Evolutionary conservation across 1,140 invertebrate genomes (phyloP), one percentile per base, ranked within the genome.

Genomic region (Cydia pomonella): DNA sequence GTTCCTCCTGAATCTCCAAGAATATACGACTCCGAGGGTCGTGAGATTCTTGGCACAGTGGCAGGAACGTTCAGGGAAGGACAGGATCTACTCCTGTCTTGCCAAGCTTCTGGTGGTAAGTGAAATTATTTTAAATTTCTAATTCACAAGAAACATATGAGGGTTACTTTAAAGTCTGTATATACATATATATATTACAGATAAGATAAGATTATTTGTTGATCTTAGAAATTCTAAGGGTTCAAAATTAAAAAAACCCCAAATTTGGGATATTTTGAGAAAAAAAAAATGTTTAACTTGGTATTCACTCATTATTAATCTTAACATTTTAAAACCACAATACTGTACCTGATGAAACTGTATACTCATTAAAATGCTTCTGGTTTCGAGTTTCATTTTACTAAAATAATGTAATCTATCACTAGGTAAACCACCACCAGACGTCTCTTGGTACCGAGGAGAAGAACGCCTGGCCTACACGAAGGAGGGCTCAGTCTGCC

Each of bases 11-110:
- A 96, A 76, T 94, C 94, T 72, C 96, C 96, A 18, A 94, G 95
- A 84, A 96, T 98, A 88, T 96, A 97, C 85, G 96, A 97, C 87
- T 95, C 95, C 27, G 95, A 97, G 89, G 97, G 97, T 69, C 94
- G 95, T 82, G 95, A 97, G 87, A 95, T 98, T 73, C 94, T 94
- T 69, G 95, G 95, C 62, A 74, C 85, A 3, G 91, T 95, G 21
- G 96, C 96, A 1, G 97, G 97, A 53, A 97, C 97, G 27, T 97
- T 97, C 89, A 94, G 96, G 76, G 97, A 98, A 93, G 97, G 96
- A 63, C 96, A 96, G 82, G 95, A 96, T 83, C 93, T 98, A 7
- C 95, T 95, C 76, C 93, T 98, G 25, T 96, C 96, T 76, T 98
- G 97, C 90, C 96, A 97, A 92, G 97, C 97, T 72, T 94, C 94